Conservation (phyloP, 2,888 invertebrate genomes). For the Julus scandinavius region DNA sequence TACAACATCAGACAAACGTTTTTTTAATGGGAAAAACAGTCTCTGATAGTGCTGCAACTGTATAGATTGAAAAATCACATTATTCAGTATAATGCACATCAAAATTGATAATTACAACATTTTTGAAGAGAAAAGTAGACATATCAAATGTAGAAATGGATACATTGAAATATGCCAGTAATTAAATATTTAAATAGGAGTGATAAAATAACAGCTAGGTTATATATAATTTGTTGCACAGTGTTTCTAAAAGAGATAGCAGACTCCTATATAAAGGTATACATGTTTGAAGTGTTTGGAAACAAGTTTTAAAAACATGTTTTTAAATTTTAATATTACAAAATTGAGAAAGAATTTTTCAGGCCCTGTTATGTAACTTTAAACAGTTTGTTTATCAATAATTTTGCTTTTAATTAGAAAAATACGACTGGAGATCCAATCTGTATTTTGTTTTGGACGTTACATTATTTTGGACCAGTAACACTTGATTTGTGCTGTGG, state of each 20-base stretch:
- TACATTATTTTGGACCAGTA: neutral
- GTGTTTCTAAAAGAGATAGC: conserved; percentile 16
- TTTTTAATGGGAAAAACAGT: no score
- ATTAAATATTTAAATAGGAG: neutral
- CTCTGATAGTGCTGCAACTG: neutral
- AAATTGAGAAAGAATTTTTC: neutral
- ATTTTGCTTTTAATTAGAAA: neutral
- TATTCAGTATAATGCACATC: conserved; percentile 15
- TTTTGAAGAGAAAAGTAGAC: neutral
- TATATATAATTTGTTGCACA: neutral
- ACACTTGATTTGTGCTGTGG: neutral
- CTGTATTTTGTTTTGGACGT: neutral
- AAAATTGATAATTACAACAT: neutral
- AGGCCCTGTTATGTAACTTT: neutral
- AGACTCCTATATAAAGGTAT: neutral
- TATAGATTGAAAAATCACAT: neutral
- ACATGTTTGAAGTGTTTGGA: neutral
- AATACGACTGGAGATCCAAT: neutral
- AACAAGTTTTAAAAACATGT: neutral
- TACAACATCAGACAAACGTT: no score
- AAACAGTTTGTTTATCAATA: neutral
- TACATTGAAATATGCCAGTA: neutral
- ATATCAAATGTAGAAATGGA: conserved; percentile 3
- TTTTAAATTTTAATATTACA: neutral
- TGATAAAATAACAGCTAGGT: neutral